A percentile compares a stretch with the other conserved stretches of the same genome.
Conservation (phyloP, 2,113 vertebrate genomes). For the Suncus etruscus region DNA sequence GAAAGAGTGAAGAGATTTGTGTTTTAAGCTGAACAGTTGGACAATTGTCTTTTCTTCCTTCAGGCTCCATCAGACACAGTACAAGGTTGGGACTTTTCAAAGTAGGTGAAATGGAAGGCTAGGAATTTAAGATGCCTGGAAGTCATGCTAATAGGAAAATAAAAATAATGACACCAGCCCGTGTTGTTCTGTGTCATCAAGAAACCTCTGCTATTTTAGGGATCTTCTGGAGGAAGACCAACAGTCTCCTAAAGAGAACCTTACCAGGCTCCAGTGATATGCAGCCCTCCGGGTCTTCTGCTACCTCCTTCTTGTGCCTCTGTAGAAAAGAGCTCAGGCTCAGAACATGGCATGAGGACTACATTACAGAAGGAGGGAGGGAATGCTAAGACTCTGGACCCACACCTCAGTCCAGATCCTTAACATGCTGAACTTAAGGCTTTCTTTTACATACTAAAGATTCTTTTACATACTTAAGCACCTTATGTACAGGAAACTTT, state of each 20-base stretch:
- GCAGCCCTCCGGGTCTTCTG: background rate
- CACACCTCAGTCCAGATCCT: background rate
- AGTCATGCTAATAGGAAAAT: background rate
- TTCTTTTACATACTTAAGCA: background rate
- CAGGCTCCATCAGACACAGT: background rate
- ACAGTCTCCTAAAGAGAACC: too few species aligned
- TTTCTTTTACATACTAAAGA: background rate
- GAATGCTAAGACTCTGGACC: background rate
- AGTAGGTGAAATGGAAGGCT: background rate
- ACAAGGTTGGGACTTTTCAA: background rate
- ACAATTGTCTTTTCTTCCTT: background rate
- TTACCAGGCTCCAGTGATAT: background rate
- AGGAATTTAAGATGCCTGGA: background rate
- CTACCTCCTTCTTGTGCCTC: background rate
- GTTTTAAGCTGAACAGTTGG: background rate
- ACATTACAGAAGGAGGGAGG: rapidly evolving
- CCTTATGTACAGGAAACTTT: background rate
- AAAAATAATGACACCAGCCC: background rate
- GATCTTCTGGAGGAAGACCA: conserved; percentile 2
- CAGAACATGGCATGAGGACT: background rate
- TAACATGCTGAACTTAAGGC: background rate
- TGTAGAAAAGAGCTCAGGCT: background rate
- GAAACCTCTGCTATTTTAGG: background rate
- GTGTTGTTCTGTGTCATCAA: background rate
- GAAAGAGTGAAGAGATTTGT: background rate